phyloP scores from a whole-genome alignment of 2,113 vertebrate genomes.

The Echinops telfairi region DNA sequence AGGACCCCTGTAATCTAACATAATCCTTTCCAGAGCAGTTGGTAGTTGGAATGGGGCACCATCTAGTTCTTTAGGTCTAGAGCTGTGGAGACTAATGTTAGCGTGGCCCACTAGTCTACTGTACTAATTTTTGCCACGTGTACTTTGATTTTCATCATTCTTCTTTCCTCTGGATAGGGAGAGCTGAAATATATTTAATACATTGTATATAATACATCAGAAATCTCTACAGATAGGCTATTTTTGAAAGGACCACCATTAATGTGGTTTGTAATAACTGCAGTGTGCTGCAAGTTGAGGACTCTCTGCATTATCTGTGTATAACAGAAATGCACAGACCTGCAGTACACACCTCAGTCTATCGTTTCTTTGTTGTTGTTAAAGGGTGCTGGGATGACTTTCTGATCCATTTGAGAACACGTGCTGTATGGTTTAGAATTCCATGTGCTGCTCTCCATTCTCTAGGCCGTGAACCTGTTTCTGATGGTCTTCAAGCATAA shows the following conservation, averaged over 20 bases:
- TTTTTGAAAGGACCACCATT: too few relatives aligned
- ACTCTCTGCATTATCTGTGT: background rate
- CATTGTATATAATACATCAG: too few relatives aligned
- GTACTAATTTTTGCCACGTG: too few relatives aligned
- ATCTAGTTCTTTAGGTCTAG: too few relatives aligned
- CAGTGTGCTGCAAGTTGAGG: background rate
- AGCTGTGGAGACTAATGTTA: too few relatives aligned
- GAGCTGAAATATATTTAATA: too few relatives aligned
- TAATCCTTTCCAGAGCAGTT: too few relatives aligned
- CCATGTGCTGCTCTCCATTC: background rate
- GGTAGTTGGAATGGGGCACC: too few relatives aligned
- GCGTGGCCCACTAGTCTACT: too few relatives aligned
- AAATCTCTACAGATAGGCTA: background rate
- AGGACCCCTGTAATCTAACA: too few relatives aligned
- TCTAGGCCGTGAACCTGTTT: background rate
- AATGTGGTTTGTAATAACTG: background rate
- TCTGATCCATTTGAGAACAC: background rate
- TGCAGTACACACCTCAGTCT: background rate
- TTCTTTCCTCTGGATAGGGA: too few relatives aligned
- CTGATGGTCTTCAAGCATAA: background rate
- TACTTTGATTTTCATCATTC: too few relatives aligned
- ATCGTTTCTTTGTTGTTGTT: background rate
- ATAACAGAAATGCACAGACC: background rate
- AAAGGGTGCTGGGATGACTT: background rate
- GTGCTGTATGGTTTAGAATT: background rate